Evolutionary conservation across 2,888 invertebrate genomes (phyloP).

Genomic region (Pheosia gnoma): DNA sequence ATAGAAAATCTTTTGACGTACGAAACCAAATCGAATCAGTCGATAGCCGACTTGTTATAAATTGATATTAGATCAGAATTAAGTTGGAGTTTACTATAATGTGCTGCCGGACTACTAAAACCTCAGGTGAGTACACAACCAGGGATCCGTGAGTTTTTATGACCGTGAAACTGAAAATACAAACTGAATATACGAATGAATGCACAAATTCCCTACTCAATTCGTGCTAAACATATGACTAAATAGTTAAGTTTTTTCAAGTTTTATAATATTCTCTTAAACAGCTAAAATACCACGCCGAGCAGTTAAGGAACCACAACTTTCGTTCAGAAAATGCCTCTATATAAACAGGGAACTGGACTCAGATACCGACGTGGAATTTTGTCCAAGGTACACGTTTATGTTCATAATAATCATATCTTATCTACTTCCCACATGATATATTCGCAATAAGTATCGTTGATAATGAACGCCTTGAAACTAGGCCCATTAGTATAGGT

Average conservation of each 20-base stretch:
- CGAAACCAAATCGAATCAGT: no score
- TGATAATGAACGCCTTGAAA: not conserved
- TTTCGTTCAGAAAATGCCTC: constrained; percentile 65
- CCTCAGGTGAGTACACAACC: no score
- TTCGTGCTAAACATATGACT: not conserved
- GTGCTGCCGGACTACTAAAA: no score
- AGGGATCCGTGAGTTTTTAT: no score
- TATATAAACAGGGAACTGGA: constrained; percentile 65
- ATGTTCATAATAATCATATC: not conserved
- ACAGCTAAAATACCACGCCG: constrained; percentile 38
- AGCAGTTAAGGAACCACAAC: constrained; percentile 58
- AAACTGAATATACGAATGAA: no score
- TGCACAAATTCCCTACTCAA: no score
- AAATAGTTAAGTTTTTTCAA: not conserved
- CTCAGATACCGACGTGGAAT: constrained; percentile 77
- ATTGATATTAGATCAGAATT: no score
- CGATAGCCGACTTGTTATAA: no score
- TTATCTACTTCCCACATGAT: constrained; percentile 1
- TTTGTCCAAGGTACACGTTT: constrained; percentile 52
- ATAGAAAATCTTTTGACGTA: no score
- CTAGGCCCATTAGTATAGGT: not conserved
- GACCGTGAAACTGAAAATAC: no score
- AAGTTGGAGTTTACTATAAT: no score
- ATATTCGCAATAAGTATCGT: not conserved
- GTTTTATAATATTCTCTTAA: constrained; percentile 9